Evolutionary conservation across 2,888 invertebrate species (phyloP), one percentile per base, ranked within the genome.

Genomic region (Lacanobia oleracea): DNA sequence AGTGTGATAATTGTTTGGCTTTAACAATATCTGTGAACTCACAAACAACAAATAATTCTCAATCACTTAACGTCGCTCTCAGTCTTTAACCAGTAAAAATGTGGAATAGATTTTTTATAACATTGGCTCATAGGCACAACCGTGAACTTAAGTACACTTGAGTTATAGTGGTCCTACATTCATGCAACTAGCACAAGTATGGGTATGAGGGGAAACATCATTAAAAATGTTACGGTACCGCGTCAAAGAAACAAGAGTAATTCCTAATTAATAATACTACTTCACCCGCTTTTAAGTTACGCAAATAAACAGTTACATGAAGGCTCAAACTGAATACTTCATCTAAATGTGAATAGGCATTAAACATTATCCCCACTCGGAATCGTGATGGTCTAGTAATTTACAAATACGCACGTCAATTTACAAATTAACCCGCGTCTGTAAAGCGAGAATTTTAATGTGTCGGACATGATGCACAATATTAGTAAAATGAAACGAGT

Each of bases 401-500:
- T 72, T 73, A 75, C 72, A 80, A 85, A 79, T 76, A 78, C 72
- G 59, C 62, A 63, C 54, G 78, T 75, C 79, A 85, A 85, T 84
- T 83, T 75, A 75, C 81, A 83, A 86, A 84, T 84, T 83, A 84
- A 77, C 76, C 66, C 59, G 61, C 51, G 74, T 75, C 67, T 81
- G 64, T 60, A 75, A 64, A 75, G 57, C 65, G 77, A 64, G 79
- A 75, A 88, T 89, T 90, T 88, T 88, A 91, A 89, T 92, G 90
- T 87, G 77, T 86, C 77, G 87, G 86, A 86, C 88, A 89, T 91
- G 92, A 92, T 92, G 89, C 89, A 89, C 88, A 91, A 91, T 93
- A 93, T 94, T 91, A 93, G 91, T 89, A 90, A 90, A 92, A 91
- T 93, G 93, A 94, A 94, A 90, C 90, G 92, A 88, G 91, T 94